A percentile compares a stretch with the other conserved stretches of the same genome.
Evolutionary conservation across 2,113 vertebrate species (phyloP).

Genomic region (Madoqua kirkii): DNA sequence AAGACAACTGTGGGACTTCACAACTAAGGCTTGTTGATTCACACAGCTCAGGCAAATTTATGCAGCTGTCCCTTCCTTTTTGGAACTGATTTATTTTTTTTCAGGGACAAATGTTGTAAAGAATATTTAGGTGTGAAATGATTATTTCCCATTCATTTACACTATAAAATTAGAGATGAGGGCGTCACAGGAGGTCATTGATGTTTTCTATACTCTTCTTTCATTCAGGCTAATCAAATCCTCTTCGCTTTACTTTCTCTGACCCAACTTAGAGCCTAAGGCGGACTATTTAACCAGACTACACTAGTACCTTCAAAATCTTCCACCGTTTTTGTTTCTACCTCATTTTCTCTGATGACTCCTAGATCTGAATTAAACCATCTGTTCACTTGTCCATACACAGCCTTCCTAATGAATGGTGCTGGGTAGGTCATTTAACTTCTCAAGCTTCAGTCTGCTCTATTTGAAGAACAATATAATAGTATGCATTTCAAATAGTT

Average conservation of each 20-base stretch:
- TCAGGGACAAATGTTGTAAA: not conserved
- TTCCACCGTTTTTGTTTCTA: not conserved
- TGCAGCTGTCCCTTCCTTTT: not conserved
- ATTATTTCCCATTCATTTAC: not conserved
- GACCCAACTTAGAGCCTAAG: not conserved
- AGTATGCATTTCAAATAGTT: not conserved
- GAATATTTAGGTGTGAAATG: not conserved
- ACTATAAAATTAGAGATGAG: not conserved
- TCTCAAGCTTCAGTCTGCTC: not conserved
- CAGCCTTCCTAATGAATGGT: not conserved
- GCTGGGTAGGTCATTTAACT: not conserved
- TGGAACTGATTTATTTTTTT: conserved; percentile 8
- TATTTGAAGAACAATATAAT: not conserved
- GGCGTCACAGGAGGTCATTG: not conserved
- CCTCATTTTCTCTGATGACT: not conserved
- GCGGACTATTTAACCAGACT: not conserved
- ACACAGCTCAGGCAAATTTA: not conserved
- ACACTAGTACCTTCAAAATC: not conserved
- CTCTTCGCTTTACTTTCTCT: not conserved
- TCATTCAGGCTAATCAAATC: not conserved
- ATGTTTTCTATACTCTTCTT: not conserved
- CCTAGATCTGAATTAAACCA: not conserved
- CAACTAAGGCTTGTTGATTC: not conserved
- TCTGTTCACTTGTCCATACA: not conserved
- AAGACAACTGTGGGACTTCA: not conserved